Conservation (phyloP, 2,113 vertebrate species). For the Triplophysa rosa region DNA sequence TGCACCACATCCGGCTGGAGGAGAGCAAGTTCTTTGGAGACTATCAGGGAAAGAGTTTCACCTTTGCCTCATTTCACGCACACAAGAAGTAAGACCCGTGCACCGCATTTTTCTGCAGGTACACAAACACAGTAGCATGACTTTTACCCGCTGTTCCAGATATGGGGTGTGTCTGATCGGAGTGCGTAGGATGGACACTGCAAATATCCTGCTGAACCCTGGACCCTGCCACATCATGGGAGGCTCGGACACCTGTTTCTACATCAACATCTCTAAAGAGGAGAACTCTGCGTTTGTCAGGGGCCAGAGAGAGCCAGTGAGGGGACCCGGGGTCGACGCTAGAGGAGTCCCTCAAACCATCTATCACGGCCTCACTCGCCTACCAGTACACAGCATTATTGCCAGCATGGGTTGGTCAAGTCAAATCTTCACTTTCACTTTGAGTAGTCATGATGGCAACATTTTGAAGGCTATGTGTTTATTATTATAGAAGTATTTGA, state of each 20-base stretch:
- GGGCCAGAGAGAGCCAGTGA: slow-evolving; percentile 72
- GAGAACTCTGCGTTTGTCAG: slow-evolving; percentile 82
- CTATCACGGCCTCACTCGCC: slow-evolving; percentile 80
- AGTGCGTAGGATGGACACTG: slow-evolving; percentile 76
- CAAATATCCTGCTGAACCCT: slow-evolving; percentile 80
- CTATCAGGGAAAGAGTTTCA: slow-evolving; percentile 84
- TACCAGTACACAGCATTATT: slow-evolving; percentile 83
- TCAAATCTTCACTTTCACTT: not conserved
- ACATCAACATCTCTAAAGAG: slow-evolving; percentile 85
- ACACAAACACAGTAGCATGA: slow-evolving; percentile 18
- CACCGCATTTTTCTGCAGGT: not conserved
- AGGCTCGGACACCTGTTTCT: slow-evolving; percentile 79
- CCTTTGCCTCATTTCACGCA: slow-evolving; percentile 82
- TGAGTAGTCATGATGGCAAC: not conserved
- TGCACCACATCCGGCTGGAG: slow-evolving; percentile 81
- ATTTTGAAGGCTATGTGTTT: no score
- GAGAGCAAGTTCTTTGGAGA: slow-evolving; percentile 85
- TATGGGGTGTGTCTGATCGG: slow-evolving; percentile 82
- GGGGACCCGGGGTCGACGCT: slow-evolving; percentile 62
- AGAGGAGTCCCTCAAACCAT: slow-evolving; percentile 72
- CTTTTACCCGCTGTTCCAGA: slow-evolving; percentile 59
- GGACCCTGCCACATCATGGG: slow-evolving; percentile 83
- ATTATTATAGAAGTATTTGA: no score
- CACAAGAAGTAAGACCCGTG: slow-evolving; percentile 78
- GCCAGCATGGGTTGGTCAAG: slow-evolving; percentile 82